These are phyloP conservation scores for Diadegma fenestrale DNA, from an alignment of 2,888 invertebrate genomes.

Conservation along the genomic window DNA sequence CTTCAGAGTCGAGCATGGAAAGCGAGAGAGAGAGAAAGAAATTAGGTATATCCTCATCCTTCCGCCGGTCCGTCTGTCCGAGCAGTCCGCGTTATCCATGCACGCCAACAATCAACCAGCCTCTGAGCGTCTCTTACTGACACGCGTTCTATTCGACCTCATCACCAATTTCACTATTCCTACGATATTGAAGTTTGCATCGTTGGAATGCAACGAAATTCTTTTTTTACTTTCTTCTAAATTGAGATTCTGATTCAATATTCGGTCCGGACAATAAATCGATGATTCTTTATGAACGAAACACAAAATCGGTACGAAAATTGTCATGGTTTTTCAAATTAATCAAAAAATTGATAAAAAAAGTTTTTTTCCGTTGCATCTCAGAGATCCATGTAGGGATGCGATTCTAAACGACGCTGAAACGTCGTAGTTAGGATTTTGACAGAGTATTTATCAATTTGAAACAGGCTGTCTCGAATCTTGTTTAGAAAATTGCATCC, in stretches of 20 bases:
- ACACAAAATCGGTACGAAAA: no score
- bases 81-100: conserved; percentile 49
- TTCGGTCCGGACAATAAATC: no score
- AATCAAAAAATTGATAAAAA: no score
- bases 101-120: conserved; percentile 59
- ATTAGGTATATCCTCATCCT: conserved; percentile 49
- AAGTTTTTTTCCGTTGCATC: no score
- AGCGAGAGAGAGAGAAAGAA: conserved; percentile 54
- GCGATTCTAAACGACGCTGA: background rate
- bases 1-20: conserved; percentile 14
- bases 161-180: background rate
- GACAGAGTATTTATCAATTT: background rate
- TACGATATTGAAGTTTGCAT: no score
- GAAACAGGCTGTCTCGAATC: background rate
- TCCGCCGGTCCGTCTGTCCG: conserved; percentile 42
- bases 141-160: conserved; percentile 55
- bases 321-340: no score
- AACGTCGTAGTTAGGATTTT: background rate
- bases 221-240: no score
- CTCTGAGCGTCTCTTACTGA: conserved; percentile 57
- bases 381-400: no score
- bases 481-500: background rate
- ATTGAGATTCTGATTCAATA: no score
- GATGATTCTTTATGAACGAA: no score
- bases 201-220: no score